Base-by-base conservation (phyloP, 2,888 invertebrate genomes). In the Tubulanus polymorphus region DNA sequence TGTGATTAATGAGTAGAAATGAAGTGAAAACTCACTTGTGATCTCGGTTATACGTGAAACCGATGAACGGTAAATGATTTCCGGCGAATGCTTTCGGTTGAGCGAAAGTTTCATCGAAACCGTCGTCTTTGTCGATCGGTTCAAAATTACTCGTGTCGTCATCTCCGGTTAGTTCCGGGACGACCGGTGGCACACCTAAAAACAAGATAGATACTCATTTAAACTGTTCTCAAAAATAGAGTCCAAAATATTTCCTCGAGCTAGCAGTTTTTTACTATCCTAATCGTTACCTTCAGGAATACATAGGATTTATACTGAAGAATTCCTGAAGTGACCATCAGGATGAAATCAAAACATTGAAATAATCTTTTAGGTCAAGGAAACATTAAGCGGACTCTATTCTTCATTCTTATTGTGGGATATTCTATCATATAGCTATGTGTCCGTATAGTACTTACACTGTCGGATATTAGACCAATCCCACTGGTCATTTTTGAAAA, bases 111-210 rank as follows among this genome's bases (percentile, higher is more conserved):
- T 97, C 96, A 75, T 93, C 92, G 2, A 72, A 67, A 25, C 87
- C 87, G 76, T 94, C 93, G 62, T 94, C 93, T 73, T 92, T 91
- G 72, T 96, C 95, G 60, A 96, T 90, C 70, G 96, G 95, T 80
- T 97, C 97, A 81, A 99, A 99, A 81, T 99, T 93, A 69, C 93
- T 90, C 0, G 99, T 96, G 79, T 99, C 99, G 77, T 95, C 95
- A 77, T 99, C 99, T 62, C 95, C 90, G 20, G 87, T 85, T 53
- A 99, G 82, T 75, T 97, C 95, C 15, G 97, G 97, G 15, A 97
- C 93, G 10, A 97, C 93, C 0, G 99, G 99, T 1, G 99, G 96
- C 45, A 91, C 74, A 51, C 78, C 81, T 79, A 60, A 8, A 61
- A 59, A n/a, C n/a, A n/a, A n/a, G n/a, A n/a, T n/a, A n/a, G n/a